Evolutionary conservation across 2,113 vertebrate species (phyloP).

Genomic region (Anser brachyrhynchus): DNA sequence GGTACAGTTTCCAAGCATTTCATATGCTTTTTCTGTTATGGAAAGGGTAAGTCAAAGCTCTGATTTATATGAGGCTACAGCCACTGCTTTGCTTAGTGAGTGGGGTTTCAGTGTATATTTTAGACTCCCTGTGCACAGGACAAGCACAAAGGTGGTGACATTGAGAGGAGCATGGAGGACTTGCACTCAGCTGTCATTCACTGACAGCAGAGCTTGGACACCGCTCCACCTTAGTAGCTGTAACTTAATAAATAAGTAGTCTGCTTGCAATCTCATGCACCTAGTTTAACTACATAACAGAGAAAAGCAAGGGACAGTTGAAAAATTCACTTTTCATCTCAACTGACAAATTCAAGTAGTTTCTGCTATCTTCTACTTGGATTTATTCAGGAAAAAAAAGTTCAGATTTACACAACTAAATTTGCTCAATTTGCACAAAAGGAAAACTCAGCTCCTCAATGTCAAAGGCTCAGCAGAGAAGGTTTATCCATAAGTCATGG

Average conservation of each 20-base stretch:
- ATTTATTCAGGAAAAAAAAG: background rate
- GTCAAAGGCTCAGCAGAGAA: background rate
- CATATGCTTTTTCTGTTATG: background rate
- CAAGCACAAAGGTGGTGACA: background rate
- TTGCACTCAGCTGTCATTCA: fast-evolving
- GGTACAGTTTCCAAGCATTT: background rate
- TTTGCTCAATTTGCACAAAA: background rate
- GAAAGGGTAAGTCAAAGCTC: background rate
- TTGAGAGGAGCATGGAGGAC: background rate
- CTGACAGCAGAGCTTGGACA: background rate
- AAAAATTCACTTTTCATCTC: background rate
- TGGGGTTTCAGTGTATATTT: background rate
- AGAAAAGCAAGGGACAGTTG: background rate
- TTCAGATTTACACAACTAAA: background rate
- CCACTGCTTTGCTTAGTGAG: background rate
- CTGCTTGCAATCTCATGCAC: background rate
- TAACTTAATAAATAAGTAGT: background rate
- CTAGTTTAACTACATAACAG: background rate
- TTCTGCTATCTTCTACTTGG: background rate
- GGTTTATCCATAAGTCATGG: background rate
- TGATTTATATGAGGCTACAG: background rate
- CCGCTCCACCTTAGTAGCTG: background rate
- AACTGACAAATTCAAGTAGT: background rate
- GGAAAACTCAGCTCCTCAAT: background rate
- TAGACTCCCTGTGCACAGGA: background rate